phyloP scores from a whole-genome alignment of 2,888 invertebrate genomes.

The Therioaphis trifolii region DNA sequence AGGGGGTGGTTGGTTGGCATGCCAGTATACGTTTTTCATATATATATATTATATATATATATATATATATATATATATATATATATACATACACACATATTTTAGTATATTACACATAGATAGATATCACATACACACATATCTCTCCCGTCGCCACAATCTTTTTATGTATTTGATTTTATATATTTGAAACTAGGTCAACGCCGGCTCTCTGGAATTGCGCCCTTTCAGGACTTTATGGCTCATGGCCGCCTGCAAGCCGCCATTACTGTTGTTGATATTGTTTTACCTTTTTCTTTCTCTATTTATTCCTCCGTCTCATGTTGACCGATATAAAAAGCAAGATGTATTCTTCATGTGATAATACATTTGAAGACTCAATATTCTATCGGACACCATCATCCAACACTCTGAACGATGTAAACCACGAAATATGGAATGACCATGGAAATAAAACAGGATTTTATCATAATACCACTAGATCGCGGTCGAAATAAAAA shows the following conservation, averaged over 20 bases:
- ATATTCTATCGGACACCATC: background rate
- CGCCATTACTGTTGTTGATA: constrained; percentile 35
- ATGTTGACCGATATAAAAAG: background rate
- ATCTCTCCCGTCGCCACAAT: background rate
- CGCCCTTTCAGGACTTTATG: constrained; percentile 46
- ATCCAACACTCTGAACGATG: background rate
- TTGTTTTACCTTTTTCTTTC: constrained; percentile 33
- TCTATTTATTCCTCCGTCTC: background rate
- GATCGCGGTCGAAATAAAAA: no score
- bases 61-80: no score
- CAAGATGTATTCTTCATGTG: background rate
- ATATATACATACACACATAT: no score
- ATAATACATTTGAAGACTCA: background rate
- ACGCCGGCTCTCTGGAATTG: constrained; percentile 41
- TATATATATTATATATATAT: no score
- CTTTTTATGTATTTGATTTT: constrained; percentile 42
- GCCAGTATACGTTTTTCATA: background rate
- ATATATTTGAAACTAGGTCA: constrained; percentile 55
- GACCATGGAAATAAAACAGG: no score
- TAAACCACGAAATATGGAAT: background rate
- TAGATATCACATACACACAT: no score
- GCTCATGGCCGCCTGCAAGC: constrained; percentile 18
- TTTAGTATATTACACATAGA: no score
- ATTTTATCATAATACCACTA: no score
- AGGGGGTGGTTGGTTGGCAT: background rate